Evolutionary conservation across 2,797 vertebrate species (phyloP).

Genomic region (Pogonophryne albipinna): DNA sequence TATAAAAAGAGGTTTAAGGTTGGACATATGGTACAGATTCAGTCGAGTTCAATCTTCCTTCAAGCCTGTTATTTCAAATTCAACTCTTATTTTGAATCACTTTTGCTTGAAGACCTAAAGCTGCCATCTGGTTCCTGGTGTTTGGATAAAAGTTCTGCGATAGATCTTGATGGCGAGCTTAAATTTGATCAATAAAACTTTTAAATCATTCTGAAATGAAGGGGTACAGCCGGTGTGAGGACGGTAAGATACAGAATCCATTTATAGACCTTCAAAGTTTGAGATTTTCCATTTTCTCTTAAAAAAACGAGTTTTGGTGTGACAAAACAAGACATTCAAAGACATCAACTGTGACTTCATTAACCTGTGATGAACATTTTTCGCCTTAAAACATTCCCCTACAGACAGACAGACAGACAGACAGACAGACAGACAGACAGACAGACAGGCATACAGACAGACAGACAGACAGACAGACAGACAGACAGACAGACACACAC

Average conservation of each 20-base stretch:
- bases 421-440: no score
- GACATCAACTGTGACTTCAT: no score
- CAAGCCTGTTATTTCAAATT: constrained; percentile 23
- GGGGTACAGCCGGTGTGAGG: neutral
- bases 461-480: no score
- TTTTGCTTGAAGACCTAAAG: constrained; percentile 19
- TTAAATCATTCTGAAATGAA: constrained; percentile 16
- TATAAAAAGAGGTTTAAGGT: constrained; percentile 24
- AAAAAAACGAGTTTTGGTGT: no score
- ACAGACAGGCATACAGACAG: no score
- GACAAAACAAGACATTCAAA: no score
- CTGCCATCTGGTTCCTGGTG: constrained; percentile 18
- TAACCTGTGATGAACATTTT: no score
- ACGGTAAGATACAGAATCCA: constrained; percentile 5
- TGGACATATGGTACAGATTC: constrained; percentile 25
- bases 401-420: no score
- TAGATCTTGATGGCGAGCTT: constrained; percentile 9
- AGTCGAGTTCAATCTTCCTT: constrained; percentile 12
- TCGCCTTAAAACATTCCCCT: no score
- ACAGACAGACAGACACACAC: no score
- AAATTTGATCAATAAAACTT: constrained; percentile 25
- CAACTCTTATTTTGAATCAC: constrained; percentile 27
- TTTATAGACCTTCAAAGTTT: neutral
- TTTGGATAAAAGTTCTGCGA: constrained; percentile 7
- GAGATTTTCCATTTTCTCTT: no score